Base-by-base conservation (phyloP, 2,797 vertebrate genomes). In the Tokudaia tokunoshimensis region DNA sequence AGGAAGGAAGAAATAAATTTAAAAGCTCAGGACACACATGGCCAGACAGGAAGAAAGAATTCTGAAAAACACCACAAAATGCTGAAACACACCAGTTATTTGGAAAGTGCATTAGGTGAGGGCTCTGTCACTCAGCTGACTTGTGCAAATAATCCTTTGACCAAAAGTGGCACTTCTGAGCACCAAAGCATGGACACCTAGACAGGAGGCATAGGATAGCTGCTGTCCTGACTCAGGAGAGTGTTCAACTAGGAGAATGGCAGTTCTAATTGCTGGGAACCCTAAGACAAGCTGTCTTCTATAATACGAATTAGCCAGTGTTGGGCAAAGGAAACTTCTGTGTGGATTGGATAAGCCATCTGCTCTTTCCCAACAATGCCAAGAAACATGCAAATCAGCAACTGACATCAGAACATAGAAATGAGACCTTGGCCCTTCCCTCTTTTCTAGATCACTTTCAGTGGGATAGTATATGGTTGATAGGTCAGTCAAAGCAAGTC, bases 261-360 rank as follows among this genome's bases (percentile, higher is more conserved):
- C 72, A 95, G 34, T 82, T 97, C 85, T 96, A 94, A 96, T 94
- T 96, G 93, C 63, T 82, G 13, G 44, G n/a, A 91, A 85, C 72
- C 70, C 94, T 84, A 50, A 95, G 37, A 75, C 52, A 95, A 89
- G 57, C 90, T 92, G 41, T 81, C 89, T 50, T 94, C 83, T 72
- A 55, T 61, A 93, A 47, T 74, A 87, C 57, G 80, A 96, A 96
- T 92, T 84, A 93, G 89, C 78, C 59, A 44, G 55, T 75, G 34
- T 57, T 79, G 92, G 92, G 95, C 89, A 96, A 72, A 94, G 95
- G 94, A 93, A 78, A 94, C 72, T 95, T 94, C 88, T 93, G 89
- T 47, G 5, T 80, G 57, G 80, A 50, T 83, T 74, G 31, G 76
- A 61, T 80, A 85, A 92, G 76, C 92, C 95, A 97, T 97, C 94